These are phyloP conservation scores for Melanogrammus aeglefinus DNA, from an alignment of 2,797 vertebrate genomes.

Conservation along the genomic window DNA sequence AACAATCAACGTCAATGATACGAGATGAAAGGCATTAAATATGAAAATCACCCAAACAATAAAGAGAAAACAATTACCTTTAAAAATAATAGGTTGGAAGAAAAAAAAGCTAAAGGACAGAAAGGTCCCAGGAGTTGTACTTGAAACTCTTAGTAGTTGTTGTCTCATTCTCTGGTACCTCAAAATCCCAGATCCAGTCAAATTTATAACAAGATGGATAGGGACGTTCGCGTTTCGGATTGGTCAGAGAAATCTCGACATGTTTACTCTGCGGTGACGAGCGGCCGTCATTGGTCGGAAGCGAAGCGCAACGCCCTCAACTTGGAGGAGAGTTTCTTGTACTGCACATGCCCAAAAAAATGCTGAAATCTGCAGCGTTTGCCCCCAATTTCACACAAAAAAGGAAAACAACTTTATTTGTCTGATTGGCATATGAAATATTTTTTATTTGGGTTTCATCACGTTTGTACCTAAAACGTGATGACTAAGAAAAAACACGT, in stretches of 20 bases:
- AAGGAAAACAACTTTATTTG: neutral
- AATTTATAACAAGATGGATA: slow-evolving; percentile 66
- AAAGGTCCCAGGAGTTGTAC: slow-evolving; percentile 55
- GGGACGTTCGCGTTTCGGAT: slow-evolving; percentile 52
- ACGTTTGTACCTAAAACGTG: neutral
- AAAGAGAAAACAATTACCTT: slow-evolving; percentile 60
- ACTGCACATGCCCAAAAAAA: neutral
- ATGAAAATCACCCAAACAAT: neutral
- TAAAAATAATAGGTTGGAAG: slow-evolving; percentile 54
- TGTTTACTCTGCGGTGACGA: slow-evolving; percentile 37
- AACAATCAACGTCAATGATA: neutral
- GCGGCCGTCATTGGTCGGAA: slow-evolving; percentile 51
- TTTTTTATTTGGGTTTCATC: neutral
- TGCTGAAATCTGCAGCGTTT: neutral
- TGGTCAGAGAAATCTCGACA: slow-evolving; percentile 50
- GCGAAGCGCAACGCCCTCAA: slow-evolving; percentile 35
- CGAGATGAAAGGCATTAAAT: neutral
- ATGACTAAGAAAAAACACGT: neutral
- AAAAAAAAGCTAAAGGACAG: slow-evolving; percentile 64
- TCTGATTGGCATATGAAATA: neutral
- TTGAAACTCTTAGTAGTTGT: slow-evolving; percentile 20
- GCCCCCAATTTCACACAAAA: neutral
- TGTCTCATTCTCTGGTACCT: slow-evolving; percentile 70
- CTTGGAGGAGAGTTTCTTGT: slow-evolving; percentile 4
- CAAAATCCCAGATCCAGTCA: accelerated